Evolutionary conservation across 2,888 invertebrate genomes (phyloP).

Genomic region (Asteroscopus sphinx): DNA sequence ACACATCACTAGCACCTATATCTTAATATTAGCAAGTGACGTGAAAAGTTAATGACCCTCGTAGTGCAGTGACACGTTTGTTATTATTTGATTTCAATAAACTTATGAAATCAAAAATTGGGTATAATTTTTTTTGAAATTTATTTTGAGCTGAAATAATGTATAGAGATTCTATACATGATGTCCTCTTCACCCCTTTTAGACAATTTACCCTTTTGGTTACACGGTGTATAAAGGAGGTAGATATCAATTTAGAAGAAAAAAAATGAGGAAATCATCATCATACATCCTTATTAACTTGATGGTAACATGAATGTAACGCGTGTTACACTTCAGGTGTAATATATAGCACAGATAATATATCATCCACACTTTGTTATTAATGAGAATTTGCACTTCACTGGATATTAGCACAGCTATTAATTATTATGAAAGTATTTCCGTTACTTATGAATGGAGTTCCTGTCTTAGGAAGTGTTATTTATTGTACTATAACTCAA

Average conservation of each 20-base stretch:
- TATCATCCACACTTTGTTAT: conserved; percentile 10
- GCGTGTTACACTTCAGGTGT: neutral
- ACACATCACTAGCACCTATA: too few species aligned
- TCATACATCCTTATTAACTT: neutral
- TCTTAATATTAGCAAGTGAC: too few species aligned
- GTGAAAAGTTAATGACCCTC: too few species aligned
- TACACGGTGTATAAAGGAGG: too few species aligned
- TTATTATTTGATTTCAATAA: too few species aligned
- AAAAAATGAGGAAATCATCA: neutral
- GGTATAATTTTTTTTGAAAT: too few species aligned
- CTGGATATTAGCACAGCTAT: conserved; percentile 8
- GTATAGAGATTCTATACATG: too few species aligned
- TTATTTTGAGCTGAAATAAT: too few species aligned
- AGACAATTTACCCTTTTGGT: too few species aligned
- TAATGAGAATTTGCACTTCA: conserved; percentile 16
- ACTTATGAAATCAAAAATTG: too few species aligned
- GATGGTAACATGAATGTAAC: neutral
- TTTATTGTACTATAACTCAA: conserved; percentile 7
- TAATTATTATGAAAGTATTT: conserved; percentile 6
- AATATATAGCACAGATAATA: neutral
- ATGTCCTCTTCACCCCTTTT: too few species aligned
- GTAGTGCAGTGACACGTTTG: too few species aligned
- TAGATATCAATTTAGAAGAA: neutral
- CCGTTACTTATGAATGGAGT: neutral
- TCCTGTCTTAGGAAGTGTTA: conserved; percentile 1